Evolutionary conservation across 2,888 invertebrate species (phyloP).

Genomic region (Cybosia mesomella): DNA sequence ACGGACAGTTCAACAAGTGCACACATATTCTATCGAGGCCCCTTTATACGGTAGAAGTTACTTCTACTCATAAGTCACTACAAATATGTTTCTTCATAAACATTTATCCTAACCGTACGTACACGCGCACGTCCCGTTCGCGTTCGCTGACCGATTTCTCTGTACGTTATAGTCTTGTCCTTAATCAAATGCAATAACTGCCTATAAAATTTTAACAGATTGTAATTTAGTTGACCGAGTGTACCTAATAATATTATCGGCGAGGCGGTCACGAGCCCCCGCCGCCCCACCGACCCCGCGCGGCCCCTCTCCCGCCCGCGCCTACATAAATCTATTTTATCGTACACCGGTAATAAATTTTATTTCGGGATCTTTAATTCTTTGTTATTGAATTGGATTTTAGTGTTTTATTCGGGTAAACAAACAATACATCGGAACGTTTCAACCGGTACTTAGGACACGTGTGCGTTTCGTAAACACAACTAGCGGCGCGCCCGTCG

Average conservation of each 20-base stretch:
- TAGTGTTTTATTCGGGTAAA: conserved; percentile 87
- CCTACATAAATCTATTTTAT: conserved; percentile 87
- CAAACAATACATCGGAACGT: conserved; percentile 84
- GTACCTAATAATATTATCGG: conserved; percentile 79
- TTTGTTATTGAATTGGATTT: conserved; percentile 87
- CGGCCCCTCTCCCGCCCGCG: conserved; percentile 57
- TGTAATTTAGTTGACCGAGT: conserved; percentile 69
- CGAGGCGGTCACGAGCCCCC: conserved; percentile 62
- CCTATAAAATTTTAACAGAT: conserved; percentile 56
- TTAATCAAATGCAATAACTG: conserved; percentile 59
- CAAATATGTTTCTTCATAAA: conserved; percentile 17
- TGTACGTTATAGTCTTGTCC: conserved; percentile 33
- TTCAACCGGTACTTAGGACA: conserved; percentile 81
- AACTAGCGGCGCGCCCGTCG: conserved; percentile 70
- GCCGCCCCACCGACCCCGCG: conserved; percentile 44
- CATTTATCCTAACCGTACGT: conserved; percentile 12
- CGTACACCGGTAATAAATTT: conserved; percentile 86
- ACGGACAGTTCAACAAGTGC: conserved; percentile 41
- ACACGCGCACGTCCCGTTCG: conserved; percentile 9
- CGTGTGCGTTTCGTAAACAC: conserved; percentile 79
- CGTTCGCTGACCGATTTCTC: conserved; percentile 34
- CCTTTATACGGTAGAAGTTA: background rate
- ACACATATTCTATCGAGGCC: conserved; percentile 10
- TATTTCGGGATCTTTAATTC: conserved; percentile 87
- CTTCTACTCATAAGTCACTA: conserved; percentile 3